Conservation (phyloP, 37 sponge, comb jelly and placozoan genomes). For the Oopsacas minuta region DNA sequence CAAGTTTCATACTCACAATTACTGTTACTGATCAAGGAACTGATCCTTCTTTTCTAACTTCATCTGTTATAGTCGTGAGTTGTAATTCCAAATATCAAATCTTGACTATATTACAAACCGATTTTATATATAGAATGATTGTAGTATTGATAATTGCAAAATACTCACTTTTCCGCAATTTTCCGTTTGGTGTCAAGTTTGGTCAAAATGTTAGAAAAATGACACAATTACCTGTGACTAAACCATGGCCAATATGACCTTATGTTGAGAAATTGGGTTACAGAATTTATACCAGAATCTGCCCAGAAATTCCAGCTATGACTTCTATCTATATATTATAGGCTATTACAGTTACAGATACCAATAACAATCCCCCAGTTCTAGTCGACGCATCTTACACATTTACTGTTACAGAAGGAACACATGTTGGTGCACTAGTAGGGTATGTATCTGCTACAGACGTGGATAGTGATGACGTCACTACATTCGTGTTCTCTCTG, state of each 20-base stretch:
- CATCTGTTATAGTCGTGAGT: not conserved
- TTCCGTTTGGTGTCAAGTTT: no score
- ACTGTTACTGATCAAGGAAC: not conserved
- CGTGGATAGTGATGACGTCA: not conserved
- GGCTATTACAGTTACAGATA: not conserved
- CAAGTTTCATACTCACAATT: not conserved
- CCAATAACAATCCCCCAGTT: not conserved
- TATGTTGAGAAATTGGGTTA: no score
- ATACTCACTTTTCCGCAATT: no score
- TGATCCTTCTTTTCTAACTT: not conserved
- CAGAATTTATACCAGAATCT: no score
- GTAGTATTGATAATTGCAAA: no score
- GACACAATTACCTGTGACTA: no score
- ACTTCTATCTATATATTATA: no score
- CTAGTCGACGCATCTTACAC: not conserved
- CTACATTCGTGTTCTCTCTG: not conserved
- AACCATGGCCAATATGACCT: no score
- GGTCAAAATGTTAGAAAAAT: no score
- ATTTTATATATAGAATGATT: no score
- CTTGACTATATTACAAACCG: not conserved
- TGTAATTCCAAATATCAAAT: not conserved
- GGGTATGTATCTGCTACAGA: not conserved
- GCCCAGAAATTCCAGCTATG: no score
- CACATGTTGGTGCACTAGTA: not conserved
- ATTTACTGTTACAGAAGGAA: not conserved